Percentiles rank a stretch among this genome's conserved stretches.
phyloP scores from a whole-genome alignment of 2,888 invertebrate genomes.

The Chironomus tentans region DNA sequence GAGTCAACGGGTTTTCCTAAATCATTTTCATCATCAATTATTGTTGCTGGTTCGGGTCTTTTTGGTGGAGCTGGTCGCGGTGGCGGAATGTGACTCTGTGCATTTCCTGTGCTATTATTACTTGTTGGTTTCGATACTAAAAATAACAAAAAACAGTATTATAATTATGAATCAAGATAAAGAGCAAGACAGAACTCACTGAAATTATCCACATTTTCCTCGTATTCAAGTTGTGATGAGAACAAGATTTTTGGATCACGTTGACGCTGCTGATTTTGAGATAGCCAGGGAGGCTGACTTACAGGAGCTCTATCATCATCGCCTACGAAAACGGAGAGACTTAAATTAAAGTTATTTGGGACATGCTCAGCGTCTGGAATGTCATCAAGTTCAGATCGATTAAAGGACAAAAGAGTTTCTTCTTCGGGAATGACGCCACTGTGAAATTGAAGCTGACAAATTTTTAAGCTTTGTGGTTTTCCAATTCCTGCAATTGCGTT shows the following conservation, averaged over 20 bases:
- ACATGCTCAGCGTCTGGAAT: constrained; percentile 62
- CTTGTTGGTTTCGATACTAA: constrained; percentile 28
- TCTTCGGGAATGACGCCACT: constrained; percentile 73
- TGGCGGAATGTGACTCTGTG: constrained; percentile 38
- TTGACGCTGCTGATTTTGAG: constrained; percentile 52
- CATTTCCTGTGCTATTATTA: constrained; percentile 29
- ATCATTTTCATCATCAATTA: constrained; percentile 36
- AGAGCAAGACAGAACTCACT: constrained; percentile 43
- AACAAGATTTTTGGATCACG: constrained; percentile 55
- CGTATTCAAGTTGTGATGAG: constrained; percentile 67
- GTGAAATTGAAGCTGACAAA: constrained; percentile 81
- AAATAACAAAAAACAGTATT: neutral
- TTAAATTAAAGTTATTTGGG: constrained; percentile 58
- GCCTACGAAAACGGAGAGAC: constrained; percentile 61
- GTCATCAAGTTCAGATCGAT: constrained; percentile 70
- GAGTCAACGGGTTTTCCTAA: constrained; percentile 29
- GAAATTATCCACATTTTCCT: constrained; percentile 76
- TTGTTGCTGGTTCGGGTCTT: constrained; percentile 22
- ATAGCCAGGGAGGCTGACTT: constrained; percentile 66
- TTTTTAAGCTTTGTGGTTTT: constrained; percentile 71
- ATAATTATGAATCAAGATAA: no score
- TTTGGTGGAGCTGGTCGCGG: constrained; percentile 39
- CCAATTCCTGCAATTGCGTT: constrained; percentile 73
- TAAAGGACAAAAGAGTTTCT: constrained; percentile 65
- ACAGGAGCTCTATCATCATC: constrained; percentile 58